Conservation (phyloP, 2,888 invertebrate genomes). For the Athalia circularis region DNA sequence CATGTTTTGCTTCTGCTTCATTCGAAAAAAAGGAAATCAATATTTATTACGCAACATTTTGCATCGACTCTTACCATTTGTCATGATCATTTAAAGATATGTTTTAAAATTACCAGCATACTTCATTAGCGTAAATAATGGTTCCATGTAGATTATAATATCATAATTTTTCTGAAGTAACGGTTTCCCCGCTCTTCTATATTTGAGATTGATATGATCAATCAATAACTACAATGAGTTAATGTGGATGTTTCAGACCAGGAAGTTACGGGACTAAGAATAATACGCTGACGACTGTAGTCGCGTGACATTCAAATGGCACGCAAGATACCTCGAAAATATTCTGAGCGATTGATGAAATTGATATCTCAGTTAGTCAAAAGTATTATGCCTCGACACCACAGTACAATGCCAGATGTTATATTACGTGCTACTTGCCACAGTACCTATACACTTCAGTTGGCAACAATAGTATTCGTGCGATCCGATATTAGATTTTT, state of each 20-base stretch:
- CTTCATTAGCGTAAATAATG: no score
- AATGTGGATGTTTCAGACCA: slow-evolving; percentile 55
- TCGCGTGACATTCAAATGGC: slow-evolving; percentile 59
- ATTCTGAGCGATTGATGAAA: slow-evolving; percentile 3
- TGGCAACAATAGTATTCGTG: slow-evolving; percentile 32
- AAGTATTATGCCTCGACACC: slow-evolving; percentile 22
- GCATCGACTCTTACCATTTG: no score
- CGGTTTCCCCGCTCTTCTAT: no score
- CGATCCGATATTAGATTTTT: slow-evolving; percentile 32
- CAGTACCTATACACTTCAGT: slow-evolving; percentile 40
- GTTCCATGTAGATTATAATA: no score
- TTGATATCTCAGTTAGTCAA: slow-evolving; percentile 15
- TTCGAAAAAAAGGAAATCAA: no score
- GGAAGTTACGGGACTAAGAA: slow-evolving; percentile 58
- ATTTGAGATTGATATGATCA: not conserved
- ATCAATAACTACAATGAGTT: not conserved
- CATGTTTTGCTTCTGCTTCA: not conserved
- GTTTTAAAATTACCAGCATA: no score
- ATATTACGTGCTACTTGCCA: slow-evolving; percentile 44
- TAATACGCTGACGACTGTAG: slow-evolving; percentile 67
- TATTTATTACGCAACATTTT: no score
- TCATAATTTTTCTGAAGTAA: no score
- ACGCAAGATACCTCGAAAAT: slow-evolving; percentile 21
- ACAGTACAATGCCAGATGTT: slow-evolving; percentile 21
- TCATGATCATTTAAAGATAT: no score